phyloP scores from a whole-genome alignment of 2,888 invertebrate genomes.

The Leucozona laternaria region DNA sequence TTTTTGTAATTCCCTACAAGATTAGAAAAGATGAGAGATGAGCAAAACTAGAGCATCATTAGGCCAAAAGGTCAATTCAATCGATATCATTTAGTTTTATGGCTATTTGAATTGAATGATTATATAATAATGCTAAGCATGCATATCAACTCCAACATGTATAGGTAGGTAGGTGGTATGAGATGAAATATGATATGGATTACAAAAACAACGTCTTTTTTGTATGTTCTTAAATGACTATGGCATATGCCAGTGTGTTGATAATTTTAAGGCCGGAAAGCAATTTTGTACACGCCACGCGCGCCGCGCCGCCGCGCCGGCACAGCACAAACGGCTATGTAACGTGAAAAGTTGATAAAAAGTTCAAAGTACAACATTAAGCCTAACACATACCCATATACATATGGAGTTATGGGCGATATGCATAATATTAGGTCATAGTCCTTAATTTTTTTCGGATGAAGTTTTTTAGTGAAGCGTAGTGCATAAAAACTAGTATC shows the following conservation, averaged over 20 bases:
- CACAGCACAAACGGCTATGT: too few relatives aligned
- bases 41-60: slow-evolving; percentile 5
- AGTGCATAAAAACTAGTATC: too few relatives aligned
- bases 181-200: not conserved
- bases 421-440: too few relatives aligned
- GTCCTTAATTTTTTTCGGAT: too few relatives aligned
- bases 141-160: not conserved
- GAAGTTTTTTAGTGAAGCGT: too few relatives aligned
- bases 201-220: not conserved
- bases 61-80: slow-evolving; percentile 29
- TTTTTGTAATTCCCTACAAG: not conserved
- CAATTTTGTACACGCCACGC: too few relatives aligned
- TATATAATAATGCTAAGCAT: not conserved
- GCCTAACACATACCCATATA: too few relatives aligned
- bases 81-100: slow-evolving; percentile 17
- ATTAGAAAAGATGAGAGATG: slow-evolving; percentile 7
- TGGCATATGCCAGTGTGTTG: not conserved
- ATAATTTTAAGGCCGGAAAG: not conserved
- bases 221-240: not conserved
- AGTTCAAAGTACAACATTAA: too few relatives aligned
- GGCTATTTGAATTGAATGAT: slow-evolving; percentile 20
- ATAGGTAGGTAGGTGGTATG: not conserved
- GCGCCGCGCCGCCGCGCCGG: too few relatives aligned
- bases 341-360: too few relatives aligned
- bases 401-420: too few relatives aligned